Conservation (phyloP, 2,113 vertebrate genomes). For the human (Homo sapiens) region GRCh38 chr15:60190501-60191000, state of each 20-base stretch:
- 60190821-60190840: neutral
- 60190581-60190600: no score
- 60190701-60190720: no score
- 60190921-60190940: neutral
- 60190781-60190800: neutral
- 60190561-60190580: no score
- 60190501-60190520: no score
- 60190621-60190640: no score
- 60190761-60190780: neutral
- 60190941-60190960: conserved; percentile 12
- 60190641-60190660: no score
- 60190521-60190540: no score
- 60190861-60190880: neutral
- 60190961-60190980: neutral
- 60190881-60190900: neutral
- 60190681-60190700: no score
- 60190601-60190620: no score
- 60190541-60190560: no score
- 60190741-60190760: neutral
- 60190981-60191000: neutral
- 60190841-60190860: neutral
- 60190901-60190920: neutral
- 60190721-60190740: neutral
- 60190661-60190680: no score
- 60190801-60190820: no score